Evolutionary conservation across 2,113 vertebrate genomes (phyloP).

Genomic region (Pelodiscus sinensis): DNA sequence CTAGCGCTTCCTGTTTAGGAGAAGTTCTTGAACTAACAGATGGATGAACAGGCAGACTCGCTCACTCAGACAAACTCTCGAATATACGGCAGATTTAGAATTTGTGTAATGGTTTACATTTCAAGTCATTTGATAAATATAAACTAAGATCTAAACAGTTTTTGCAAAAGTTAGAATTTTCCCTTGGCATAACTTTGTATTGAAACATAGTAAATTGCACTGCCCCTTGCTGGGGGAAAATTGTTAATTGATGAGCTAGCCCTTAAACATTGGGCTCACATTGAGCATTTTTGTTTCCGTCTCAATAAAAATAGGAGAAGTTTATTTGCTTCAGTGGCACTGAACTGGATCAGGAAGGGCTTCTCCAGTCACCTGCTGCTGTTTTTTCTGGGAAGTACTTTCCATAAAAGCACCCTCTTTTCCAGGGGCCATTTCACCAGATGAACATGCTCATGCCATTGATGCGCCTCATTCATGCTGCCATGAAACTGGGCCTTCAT

Average conservation of each 20-base stretch:
- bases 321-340: neutral
- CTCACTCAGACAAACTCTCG: too few species aligned
- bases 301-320: neutral
- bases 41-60: too few species aligned
- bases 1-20: too few species aligned
- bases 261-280: neutral
- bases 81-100: neutral
- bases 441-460: neutral
- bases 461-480: neutral
- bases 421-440: neutral
- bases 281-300: neutral
- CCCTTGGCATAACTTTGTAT: neutral
- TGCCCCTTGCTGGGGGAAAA: neutral
- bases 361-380: neutral
- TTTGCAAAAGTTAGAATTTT: conserved; percentile 39
- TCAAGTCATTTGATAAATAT: neutral
- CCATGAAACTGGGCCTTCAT: neutral
- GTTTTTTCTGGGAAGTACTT: neutral
- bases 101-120: neutral
- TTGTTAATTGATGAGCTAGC: neutral
- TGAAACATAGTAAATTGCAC: neutral
- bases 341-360: neutral
- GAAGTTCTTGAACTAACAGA: too few species aligned
- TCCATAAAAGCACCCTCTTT: neutral
- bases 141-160: conserved; percentile 25